These are phyloP conservation scores for Semnopithecus entellus DNA, from an alignment of 2,113 vertebrate species.

Conservation along the genomic window DNA sequence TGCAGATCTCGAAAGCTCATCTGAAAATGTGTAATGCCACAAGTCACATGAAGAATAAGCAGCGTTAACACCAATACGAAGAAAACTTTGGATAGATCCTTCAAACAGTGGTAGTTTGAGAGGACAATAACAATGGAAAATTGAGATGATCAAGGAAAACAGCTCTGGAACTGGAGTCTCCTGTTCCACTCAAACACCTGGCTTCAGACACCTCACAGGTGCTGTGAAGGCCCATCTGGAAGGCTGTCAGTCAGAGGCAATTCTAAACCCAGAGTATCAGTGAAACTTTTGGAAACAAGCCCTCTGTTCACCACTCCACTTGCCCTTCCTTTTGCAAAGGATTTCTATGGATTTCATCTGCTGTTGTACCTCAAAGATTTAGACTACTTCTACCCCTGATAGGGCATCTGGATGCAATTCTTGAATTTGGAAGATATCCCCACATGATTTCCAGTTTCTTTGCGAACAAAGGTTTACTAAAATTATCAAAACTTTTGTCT, in stretches of 20 bases:
- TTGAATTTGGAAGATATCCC: slow-evolving; percentile 8
- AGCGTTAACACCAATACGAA: slow-evolving; percentile 82
- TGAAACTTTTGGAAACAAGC: background rate
- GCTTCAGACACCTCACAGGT: background rate
- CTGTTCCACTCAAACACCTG: background rate
- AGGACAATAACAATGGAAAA: slow-evolving; percentile 79
- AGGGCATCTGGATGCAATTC: background rate
- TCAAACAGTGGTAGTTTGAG: slow-evolving; percentile 78
- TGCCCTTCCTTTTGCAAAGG: background rate
- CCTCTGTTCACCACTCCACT: background rate
- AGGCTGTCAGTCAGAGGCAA: background rate
- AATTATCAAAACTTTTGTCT: background rate
- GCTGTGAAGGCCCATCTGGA: background rate
- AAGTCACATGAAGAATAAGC: slow-evolving; percentile 89
- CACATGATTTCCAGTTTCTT: background rate
- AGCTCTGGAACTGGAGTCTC: background rate
- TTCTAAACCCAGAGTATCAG: background rate
- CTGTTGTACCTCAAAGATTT: background rate
- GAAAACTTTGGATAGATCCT: slow-evolving; percentile 83
- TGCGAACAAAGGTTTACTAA: background rate
- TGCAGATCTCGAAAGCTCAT: slow-evolving; percentile 84
- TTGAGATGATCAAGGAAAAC: slow-evolving; percentile 63
- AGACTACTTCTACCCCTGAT: background rate
- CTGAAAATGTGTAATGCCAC: slow-evolving; percentile 82
- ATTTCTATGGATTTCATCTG: background rate